Base-by-base conservation (phyloP, 1,140 invertebrate genomes). In the Cydia fagiglandana region DNA sequence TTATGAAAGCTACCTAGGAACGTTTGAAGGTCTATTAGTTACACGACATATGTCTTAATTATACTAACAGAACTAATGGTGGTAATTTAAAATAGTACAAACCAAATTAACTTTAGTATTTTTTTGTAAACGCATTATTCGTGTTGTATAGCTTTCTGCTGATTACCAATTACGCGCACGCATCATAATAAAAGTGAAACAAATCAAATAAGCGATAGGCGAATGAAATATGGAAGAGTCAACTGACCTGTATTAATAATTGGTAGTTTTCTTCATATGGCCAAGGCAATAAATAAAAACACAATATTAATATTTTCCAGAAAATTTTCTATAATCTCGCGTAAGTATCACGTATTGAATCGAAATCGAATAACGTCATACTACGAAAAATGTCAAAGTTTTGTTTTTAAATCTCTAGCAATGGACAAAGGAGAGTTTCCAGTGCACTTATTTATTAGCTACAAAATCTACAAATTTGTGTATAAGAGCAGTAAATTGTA, bases 281-380 rank as follows among this genome's bases (percentile, higher is more conserved):
- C 34, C 45, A 74, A 74, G 17, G 6, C n/a, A 74, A 70, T 15
- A 41, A 70, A 70, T 70, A 41, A 70, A 38, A 70, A 17, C 66
- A 70, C 66, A 70, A 70, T 70, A 38, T 34, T 41, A 38, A 6
- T 66, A 28, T 70, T 7, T 38, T 38, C 5, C 66, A 70, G 66
- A 70, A 70, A 70, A 17, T 68, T 68, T 68, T 68, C 30, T 38
- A 34, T 4, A 34, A 70, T n/a, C 20, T 17, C 9, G 38, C n/a
- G 66, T 45, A 70, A 41, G 15, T 70, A 70, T 70, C 66, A 20
- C 28, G 66, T 70, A 70, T 20, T 70, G 38, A 70, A 70, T 70
- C 34, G 66, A 70, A 70, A 70, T 17, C 17, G 66, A 70, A 70
- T 70, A 70, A 70, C 66, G 66, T 70, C 66, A 70, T 41, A 38